Evolutionary conservation across 2,113 vertebrate species (phyloP).

Genomic region (Pedetes capensis): DNA sequence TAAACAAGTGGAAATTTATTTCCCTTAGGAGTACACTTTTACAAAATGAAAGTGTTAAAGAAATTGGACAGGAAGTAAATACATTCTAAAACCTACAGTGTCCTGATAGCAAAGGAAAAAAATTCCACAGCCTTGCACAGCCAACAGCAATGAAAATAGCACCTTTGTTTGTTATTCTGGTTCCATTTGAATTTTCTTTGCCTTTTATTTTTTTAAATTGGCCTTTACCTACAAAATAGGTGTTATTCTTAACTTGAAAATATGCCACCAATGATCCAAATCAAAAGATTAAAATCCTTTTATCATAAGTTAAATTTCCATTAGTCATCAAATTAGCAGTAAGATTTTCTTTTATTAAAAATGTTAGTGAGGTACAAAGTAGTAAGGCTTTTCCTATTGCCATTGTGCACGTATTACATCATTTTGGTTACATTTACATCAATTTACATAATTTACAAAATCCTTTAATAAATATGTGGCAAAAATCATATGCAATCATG

Average conservation of each 20-base stretch:
- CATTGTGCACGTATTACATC: too few relatives aligned
- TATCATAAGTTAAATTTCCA: background rate
- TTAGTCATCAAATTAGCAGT: background rate
- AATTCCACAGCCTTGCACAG: background rate
- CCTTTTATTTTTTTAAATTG: background rate
- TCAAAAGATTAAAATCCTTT: background rate
- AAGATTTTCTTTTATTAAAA: too few relatives aligned
- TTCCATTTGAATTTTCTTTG: background rate
- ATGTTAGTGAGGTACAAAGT: too few relatives aligned
- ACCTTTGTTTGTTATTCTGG: background rate
- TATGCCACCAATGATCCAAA: background rate
- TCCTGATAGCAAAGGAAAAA: conserved; percentile 11
- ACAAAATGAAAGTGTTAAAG: conserved; percentile 37
- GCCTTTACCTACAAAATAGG: background rate
- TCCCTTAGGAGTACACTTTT: conserved; percentile 8
- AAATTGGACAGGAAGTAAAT: background rate
- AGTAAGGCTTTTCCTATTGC: too few relatives aligned
- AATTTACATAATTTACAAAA: too few relatives aligned
- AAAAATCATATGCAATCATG: too few relatives aligned
- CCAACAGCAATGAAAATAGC: conserved; percentile 28
- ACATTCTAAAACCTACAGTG: background rate
- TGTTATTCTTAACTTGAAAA: background rate
- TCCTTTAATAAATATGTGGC: too few relatives aligned
- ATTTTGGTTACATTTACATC: too few relatives aligned
- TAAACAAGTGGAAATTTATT: background rate